Base-by-base conservation (phyloP, 2,113 vertebrate species). In the Cavia porcellus region DNA sequence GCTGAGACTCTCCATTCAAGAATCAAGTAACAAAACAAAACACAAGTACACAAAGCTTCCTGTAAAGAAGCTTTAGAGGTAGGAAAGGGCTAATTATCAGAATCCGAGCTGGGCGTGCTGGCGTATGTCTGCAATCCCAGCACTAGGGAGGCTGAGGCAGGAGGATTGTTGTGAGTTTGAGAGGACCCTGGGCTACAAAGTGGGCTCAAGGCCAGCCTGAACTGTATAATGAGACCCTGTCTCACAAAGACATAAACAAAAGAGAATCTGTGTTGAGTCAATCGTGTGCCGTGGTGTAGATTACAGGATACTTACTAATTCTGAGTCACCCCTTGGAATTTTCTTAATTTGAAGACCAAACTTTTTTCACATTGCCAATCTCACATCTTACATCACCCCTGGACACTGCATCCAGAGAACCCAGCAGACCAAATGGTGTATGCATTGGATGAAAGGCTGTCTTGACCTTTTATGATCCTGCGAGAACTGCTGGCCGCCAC, bases 21-120 rank as follows among this genome's bases (percentile, higher is more conserved):
- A 93, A 80, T 86, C 64, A 85, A 89, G 59, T 35, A 52, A 89
- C 19, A 77, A 85, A 77, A 92, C 19, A 68, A 82, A 17, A 85
- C 9, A 2, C 14, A 92, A 59, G 30, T 35, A 87, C 59, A 22
- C 1, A 45, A 6, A 38, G 38, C 38, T 32, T n/a, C 68, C 38
- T 68, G 81, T 72, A 25, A 19, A 20, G 24, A 90, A 38, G 17
- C 50, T 72, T 57, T 62, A 55, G 14, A 52, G 5, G 70, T 61
- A 59, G 19, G n/a, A 30, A 79, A 79, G 25, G 28, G 14, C n/a
- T n/a, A 57, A 20, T 13, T 82, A 38, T 24, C n/a, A 82, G 32
- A 57, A 82, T 57, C 55, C 17, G 32, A 52, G 50, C 50, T 11
- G 10, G 10, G 50, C 7, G 50, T 52, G 50, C 9, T 52, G 50